phyloP scores from a whole-genome alignment of 2,113 vertebrate species.

The Calyptomena viridis region DNA sequence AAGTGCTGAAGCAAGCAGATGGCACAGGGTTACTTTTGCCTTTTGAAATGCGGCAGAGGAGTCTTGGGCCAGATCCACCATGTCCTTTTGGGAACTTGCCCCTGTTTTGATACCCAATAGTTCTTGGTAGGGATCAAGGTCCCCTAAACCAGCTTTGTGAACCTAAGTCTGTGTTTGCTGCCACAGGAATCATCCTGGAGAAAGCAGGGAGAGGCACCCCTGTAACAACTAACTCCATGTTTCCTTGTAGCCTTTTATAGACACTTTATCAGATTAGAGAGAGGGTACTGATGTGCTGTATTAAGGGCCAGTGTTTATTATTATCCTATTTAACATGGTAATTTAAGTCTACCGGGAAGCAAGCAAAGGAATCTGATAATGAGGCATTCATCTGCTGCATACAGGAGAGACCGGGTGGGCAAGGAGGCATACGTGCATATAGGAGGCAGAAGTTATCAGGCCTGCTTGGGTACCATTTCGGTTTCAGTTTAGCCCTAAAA shows the following conservation, averaged over 20 bases:
- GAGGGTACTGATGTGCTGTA: conserved; percentile 33
- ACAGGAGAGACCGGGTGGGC: not conserved
- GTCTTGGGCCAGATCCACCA: not conserved
- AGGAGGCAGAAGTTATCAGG: not conserved
- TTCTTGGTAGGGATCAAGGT: not conserved
- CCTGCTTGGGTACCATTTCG: not conserved
- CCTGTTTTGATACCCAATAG: not conserved
- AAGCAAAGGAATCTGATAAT: conserved; percentile 18
- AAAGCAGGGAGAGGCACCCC: not conserved
- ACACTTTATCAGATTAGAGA: conserved; percentile 28
- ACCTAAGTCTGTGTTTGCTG: not conserved
- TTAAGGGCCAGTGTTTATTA: conserved; percentile 47
- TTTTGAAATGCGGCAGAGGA: not conserved
- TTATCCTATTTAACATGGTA: conserved; percentile 54
- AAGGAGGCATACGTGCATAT: not conserved
- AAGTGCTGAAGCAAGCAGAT: not conserved
- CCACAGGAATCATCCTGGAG: accelerated
- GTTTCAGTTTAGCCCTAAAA: not conserved
- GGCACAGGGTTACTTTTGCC: not conserved
- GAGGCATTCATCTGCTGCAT: not conserved
- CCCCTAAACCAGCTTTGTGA: not conserved
- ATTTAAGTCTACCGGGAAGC: not conserved
- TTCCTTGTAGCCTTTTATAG: not conserved
- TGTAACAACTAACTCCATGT: not conserved
- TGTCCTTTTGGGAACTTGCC: not conserved